Conservation (phyloP, 2,113 vertebrate genomes). For the Actinemys pallida region DNA sequence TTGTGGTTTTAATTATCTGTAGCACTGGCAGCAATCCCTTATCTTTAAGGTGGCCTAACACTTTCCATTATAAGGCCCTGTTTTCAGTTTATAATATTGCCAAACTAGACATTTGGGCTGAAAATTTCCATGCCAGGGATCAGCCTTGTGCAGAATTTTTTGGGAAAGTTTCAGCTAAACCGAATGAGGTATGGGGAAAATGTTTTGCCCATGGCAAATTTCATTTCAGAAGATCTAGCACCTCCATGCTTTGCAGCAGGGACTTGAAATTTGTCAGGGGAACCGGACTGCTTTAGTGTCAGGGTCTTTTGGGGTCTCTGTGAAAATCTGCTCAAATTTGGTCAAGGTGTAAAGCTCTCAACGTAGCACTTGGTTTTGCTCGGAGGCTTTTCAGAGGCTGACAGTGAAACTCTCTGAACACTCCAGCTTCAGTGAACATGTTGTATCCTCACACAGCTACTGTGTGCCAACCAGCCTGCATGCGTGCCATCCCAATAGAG, state of each 20-base stretch:
- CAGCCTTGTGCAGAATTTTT: rapidly evolving
- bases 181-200: background rate
- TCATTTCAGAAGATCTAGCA: background rate
- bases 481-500: background rate
- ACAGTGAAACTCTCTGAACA: background rate
- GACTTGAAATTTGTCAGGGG: background rate
- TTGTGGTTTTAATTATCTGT: conserved; percentile 27
- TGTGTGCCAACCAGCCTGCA: rapidly evolving
- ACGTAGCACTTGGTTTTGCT: background rate
- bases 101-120: background rate
- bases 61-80: background rate
- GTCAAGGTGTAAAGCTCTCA: background rate
- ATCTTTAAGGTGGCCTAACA: background rate
- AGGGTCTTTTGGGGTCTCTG: background rate
- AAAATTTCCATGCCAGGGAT: background rate
- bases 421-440: rapidly evolving
- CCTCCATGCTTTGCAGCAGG: background rate
- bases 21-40: background rate
- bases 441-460: rapidly evolving
- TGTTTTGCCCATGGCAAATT: background rate
- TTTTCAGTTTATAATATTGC: background rate
- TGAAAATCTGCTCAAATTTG: background rate
- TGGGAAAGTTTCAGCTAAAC: background rate
- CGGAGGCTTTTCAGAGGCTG: background rate
- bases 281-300: background rate